phyloP scores from a whole-genome alignment of 2,113 vertebrate species.

The Cathartes aura region DNA sequence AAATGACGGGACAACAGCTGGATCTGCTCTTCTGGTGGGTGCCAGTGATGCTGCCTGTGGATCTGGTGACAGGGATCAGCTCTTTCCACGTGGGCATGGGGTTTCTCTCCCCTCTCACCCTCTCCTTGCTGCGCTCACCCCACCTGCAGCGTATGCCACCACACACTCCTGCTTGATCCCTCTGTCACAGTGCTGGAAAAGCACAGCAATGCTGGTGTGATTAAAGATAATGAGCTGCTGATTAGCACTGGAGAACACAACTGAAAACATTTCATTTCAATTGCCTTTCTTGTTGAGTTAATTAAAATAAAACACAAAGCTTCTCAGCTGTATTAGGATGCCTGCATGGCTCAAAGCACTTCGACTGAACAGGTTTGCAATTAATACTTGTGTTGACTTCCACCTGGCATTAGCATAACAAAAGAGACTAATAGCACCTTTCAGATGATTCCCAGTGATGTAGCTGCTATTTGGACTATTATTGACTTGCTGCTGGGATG shows the following conservation, averaged over 20 bases:
- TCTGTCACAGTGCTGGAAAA: background rate
- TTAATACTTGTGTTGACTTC: conserved; percentile 48
- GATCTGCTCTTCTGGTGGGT: background rate
- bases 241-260: conserved; percentile 48
- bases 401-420: conserved; percentile 33
- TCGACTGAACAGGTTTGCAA: conserved; percentile 8
- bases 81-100: accelerated
- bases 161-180: accelerated
- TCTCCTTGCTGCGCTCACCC: background rate
- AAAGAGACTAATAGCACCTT: conserved; percentile 28
- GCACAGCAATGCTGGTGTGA: background rate
- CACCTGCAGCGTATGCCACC: accelerated
- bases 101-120: background rate
- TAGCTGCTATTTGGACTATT: background rate
- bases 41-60: accelerated
- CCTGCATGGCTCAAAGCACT: background rate
- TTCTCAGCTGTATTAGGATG: background rate
- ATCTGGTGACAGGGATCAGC: background rate
- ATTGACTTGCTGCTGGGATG: background rate
- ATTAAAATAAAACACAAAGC: conserved; percentile 44
- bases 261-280: conserved; percentile 63
- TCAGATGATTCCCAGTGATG: background rate
- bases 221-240: conserved; percentile 63
- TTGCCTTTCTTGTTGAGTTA: conserved; percentile 47
- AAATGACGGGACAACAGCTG: background rate